These are phyloP conservation scores for Pseudopipra pipra DNA, from an alignment of 2,113 vertebrate genomes.

Conservation along the genomic window DNA sequence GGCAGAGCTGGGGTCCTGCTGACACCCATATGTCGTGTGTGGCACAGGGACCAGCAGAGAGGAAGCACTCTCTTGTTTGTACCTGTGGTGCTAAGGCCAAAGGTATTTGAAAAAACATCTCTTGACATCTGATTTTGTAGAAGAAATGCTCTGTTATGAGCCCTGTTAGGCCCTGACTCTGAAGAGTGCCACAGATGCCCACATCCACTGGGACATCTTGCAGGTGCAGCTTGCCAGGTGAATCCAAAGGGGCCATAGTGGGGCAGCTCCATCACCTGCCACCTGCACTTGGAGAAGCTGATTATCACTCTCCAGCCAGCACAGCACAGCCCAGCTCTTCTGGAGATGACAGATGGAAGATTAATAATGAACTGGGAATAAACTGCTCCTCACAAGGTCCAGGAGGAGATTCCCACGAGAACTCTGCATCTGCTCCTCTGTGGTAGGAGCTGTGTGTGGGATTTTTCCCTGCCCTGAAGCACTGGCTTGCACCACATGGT, in stretches of 20 bases:
- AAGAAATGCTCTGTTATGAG: not conserved
- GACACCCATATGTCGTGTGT: not conserved
- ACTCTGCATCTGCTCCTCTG: not conserved
- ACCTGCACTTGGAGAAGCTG: not conserved
- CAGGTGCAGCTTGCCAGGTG: not conserved
- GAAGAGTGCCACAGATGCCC: not conserved
- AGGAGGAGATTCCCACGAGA: not conserved
- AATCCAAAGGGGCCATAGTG: not conserved
- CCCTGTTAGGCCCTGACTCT: not conserved
- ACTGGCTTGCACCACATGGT: not conserved
- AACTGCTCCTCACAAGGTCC: not conserved
- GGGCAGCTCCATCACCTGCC: not conserved
- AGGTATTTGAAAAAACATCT: not conserved
- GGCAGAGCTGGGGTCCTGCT: not conserved
- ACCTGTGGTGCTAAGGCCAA: not conserved
- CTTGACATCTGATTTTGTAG: not conserved
- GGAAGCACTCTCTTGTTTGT: not conserved
- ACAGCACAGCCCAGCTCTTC: not conserved
- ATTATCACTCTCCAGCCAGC: not conserved
- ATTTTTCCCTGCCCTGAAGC: not conserved
- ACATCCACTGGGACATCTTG: not conserved
- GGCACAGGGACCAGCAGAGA: not conserved
- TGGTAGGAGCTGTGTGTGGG: not conserved
- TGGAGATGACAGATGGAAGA: not conserved
- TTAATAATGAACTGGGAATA: not conserved